Percentiles rank a stretch among this genome's conserved stretches.
Conservation (phyloP, 2,113 vertebrate species). For the Rhabdornis inornatus region DNA sequence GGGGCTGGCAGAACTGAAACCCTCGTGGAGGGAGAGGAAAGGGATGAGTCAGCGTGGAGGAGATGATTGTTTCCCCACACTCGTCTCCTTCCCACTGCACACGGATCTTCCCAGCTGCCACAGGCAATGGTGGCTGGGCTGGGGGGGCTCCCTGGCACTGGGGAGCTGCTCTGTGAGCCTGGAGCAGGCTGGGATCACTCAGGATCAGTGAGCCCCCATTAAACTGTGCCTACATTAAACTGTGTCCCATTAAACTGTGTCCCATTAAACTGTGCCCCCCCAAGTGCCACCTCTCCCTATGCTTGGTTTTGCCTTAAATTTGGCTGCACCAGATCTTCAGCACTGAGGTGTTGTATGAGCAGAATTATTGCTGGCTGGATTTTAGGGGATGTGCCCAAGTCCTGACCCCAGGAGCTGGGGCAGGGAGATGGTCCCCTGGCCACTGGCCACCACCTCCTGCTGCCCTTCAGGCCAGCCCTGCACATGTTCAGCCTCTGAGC, state of each 20-base stretch:
- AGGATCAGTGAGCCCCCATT: rapidly evolving
- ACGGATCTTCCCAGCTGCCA: rapidly evolving
- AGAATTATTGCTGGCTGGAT: rapidly evolving
- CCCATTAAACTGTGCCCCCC: too few species aligned
- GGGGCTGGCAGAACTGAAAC: background rate
- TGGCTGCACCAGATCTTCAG: background rate
- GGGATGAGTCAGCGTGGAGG: background rate
- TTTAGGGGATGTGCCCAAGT: background rate
- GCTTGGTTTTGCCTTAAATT: background rate
- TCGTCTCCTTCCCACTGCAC: background rate
- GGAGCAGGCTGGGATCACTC: rapidly evolving
- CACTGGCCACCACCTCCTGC: background rate
- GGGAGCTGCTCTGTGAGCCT: background rate
- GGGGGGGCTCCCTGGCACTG: rapidly evolving
- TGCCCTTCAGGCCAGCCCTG: background rate
- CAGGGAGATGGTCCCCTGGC: background rate
- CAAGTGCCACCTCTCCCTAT: rapidly evolving
- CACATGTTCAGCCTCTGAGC: rapidly evolving
- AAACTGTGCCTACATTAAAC: too few species aligned
- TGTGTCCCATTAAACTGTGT: rapidly evolving
- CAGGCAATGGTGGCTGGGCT: background rate
- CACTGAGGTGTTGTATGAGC: rapidly evolving
- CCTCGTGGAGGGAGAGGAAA: background rate
- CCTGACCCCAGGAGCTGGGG: rapidly evolving
- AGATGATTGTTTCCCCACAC: background rate